phyloP scores from a whole-genome alignment of 2,113 vertebrate species.

The Nibea albiflora region DNA sequence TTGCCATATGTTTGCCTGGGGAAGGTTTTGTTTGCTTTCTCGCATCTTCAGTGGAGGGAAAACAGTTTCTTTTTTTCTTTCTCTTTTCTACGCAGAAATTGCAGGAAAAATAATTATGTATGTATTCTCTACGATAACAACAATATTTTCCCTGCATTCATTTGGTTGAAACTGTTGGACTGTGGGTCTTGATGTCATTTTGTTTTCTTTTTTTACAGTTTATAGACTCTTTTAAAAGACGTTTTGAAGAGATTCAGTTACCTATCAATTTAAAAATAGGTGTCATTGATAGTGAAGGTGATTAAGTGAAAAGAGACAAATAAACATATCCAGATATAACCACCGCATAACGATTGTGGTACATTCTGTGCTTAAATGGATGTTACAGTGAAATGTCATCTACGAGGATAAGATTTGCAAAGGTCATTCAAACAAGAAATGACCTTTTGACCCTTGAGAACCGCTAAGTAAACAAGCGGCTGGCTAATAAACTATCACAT shows the following conservation, averaged over 20 bases:
- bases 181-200: neutral
- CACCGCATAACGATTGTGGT: constrained; percentile 6
- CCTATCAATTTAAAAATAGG: constrained; percentile 9
- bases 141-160: neutral
- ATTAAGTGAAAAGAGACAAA: constrained; percentile 7
- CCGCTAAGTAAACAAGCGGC: constrained; percentile 59
- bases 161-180: neutral
- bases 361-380: neutral
- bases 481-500: constrained; percentile 64
- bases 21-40: constrained; percentile 51
- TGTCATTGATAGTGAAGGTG: constrained; percentile 21
- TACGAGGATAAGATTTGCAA: constrained; percentile 43
- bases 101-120: constrained; percentile 2
- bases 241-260: constrained; percentile 20
- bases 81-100: neutral
- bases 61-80: neutral
- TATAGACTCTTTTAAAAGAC: neutral
- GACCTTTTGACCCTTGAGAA: constrained; percentile 56
- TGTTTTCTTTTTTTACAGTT: neutral
- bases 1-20: constrained; percentile 68
- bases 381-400: constrained; percentile 11
- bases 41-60: constrained; percentile 39
- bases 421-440: constrained; percentile 62
- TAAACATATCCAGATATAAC: constrained; percentile 26
- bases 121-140: constrained; percentile 16